Percentiles rank a stretch among this genome's conserved stretches.
phyloP scores from a whole-genome alignment of 64 coral and sea anemone genomes.

The Montipora foliosa region DNA sequence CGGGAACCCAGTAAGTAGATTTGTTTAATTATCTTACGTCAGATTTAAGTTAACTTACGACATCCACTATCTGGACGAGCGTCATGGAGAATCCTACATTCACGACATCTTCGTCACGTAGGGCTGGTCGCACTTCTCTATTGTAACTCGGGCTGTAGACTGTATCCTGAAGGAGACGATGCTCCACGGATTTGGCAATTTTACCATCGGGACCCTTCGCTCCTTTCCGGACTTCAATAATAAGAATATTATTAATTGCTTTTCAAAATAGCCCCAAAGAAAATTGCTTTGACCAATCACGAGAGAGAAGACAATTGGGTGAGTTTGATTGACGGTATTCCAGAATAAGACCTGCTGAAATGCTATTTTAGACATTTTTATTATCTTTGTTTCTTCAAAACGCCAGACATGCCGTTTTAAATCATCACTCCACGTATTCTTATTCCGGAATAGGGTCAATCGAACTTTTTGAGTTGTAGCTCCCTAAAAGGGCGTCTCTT shows the following conservation, averaged over 20 bases:
- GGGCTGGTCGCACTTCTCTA: constrained; percentile 74
- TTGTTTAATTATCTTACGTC: too few species aligned
- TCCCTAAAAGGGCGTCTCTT: too few species aligned
- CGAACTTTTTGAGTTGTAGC: too few species aligned
- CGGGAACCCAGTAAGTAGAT: too few species aligned
- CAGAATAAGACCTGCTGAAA: too few species aligned
- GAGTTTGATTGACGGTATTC: too few species aligned
- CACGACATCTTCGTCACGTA: constrained; percentile 9
- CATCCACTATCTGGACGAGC: constrained; percentile 91
- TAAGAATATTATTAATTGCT: neutral
- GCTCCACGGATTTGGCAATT: constrained; percentile 64
- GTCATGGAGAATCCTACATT: constrained; percentile 62
- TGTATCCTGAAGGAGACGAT: constrained; percentile 76
- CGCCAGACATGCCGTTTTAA: too few species aligned
- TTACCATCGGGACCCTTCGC: constrained; percentile 72
- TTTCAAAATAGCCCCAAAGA: neutral
- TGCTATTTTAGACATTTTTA: too few species aligned
- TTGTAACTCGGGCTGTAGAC: constrained; percentile 73
- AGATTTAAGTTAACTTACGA: constrained; percentile 49
- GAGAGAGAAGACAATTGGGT: too few species aligned
- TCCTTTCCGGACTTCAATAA: neutral
- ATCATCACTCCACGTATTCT: too few species aligned
- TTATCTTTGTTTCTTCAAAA: too few species aligned
- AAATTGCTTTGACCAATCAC: neutral
- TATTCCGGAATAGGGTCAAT: too few species aligned